phyloP scores from a whole-genome alignment of 2,797 vertebrate genomes.

The Myotis findleyi region DNA sequence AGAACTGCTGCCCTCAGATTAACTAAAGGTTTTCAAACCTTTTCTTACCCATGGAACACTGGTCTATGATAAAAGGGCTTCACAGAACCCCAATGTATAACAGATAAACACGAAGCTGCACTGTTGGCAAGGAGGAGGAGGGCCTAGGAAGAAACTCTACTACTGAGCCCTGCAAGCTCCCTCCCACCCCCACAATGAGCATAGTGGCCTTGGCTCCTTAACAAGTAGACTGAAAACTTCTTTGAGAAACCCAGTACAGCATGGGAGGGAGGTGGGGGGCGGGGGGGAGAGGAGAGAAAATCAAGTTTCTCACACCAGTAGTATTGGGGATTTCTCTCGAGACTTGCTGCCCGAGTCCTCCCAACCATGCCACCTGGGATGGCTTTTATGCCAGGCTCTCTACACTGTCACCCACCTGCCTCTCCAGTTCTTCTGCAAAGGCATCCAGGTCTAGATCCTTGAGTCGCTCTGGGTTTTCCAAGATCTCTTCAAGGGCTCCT shows the following conservation, averaged over 20 bases:
- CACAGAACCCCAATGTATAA: not conserved
- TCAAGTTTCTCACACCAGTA: not conserved
- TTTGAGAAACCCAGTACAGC: not conserved
- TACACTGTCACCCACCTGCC: conserved; percentile 91
- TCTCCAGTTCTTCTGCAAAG: conserved; percentile 98
- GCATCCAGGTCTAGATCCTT: conserved; percentile 99
- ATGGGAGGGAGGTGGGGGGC: accelerated
- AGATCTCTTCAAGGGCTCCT: conserved; percentile 97
- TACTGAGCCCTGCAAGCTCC: not conserved
- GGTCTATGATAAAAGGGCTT: not conserved
- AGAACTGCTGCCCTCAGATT: too few species aligned
- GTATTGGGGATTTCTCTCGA: not conserved
- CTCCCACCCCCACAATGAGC: not conserved
- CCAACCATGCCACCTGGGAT: not conserved
- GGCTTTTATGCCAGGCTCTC: not conserved
- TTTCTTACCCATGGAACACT: not conserved
- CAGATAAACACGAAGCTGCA: not conserved
- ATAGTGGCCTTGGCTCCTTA: not conserved
- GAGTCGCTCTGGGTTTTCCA: conserved; percentile 98
- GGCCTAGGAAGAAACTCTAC: not conserved
- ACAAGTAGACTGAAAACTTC: not conserved
- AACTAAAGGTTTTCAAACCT: not conserved
- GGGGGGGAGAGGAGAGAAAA: not conserved
- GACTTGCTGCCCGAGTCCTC: not conserved
- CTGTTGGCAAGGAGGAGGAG: not conserved